Evolutionary conservation across 2,888 invertebrate species (phyloP), one percentile per base, ranked within the genome.

Genomic region (Celastrina argiolus): DNA sequence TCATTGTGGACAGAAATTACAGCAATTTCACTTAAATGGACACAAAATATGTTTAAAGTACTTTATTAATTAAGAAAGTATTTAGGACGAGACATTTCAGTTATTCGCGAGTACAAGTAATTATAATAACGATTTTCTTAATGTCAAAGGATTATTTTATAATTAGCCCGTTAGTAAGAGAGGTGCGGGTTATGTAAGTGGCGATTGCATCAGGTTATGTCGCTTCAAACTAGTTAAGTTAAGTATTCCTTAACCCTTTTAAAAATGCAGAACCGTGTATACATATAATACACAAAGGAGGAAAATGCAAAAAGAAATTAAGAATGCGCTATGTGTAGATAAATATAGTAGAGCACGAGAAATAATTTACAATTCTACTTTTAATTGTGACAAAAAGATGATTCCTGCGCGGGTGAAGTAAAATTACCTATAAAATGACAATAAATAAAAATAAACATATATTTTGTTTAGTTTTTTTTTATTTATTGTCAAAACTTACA

Each of bases 81-180:
- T 61, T 61, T 39, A 36, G 61, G 39, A 39, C 61, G 61, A 61
- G 61, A 61, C 39, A 39, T 61, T 61, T 36, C 22, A 61, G 22
- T 39, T 36, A 22, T 59, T 31, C 34, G 34, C 31, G 10, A 34
- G 34, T 61, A 39, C 51, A 61, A 36, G 36, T 36, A 36, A 61
- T 22, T 61, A 36, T 61, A 36, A 61, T 61, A 22, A 39, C 61
- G 18, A 61, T 61, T 61, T 64, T 61, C 69, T 68, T 65, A 68
- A 69, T 63, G 69, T 45, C 65, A 63, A 41, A 67, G 64, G 64
- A n/a, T n/a, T 67, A 71, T 67, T 70, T 71, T 72, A 69, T 68
- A 72, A 72, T 71, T 66, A 63, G 67, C 66, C 56, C 12, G 66
- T 68, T 66, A 66, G 64, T 45, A 16, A 26, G 28, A 63, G 28